These are phyloP conservation scores for Aselliscus stoliczkanus DNA, from an alignment of 2,797 vertebrate species.

Conservation along the genomic window DNA sequence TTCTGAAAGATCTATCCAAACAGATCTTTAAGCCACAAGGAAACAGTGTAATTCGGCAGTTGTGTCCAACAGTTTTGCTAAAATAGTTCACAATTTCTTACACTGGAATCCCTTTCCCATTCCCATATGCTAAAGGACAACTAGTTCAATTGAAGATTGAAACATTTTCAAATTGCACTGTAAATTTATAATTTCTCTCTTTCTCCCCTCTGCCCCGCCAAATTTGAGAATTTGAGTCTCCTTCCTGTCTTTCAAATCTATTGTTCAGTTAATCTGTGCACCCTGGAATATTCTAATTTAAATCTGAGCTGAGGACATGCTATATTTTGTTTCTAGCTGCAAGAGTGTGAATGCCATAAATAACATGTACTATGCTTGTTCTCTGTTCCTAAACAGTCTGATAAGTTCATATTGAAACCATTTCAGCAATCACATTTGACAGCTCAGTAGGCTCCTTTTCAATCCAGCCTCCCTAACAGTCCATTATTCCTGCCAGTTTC, in stretches of 20 bases:
- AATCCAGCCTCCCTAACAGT: slow-evolving; percentile 53
- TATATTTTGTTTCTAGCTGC: slow-evolving; percentile 67
- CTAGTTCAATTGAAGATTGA: slow-evolving; percentile 24
- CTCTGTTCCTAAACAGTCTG: slow-evolving; percentile 67
- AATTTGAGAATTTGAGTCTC: background rate
- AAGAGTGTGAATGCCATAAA: slow-evolving; percentile 62
- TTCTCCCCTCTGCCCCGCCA: background rate
- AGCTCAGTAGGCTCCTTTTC: slow-evolving; percentile 59
- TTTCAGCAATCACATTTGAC: slow-evolving; percentile 44
- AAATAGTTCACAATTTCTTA: slow-evolving; percentile 35
- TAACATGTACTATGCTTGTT: slow-evolving; percentile 56
- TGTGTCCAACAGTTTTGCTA: slow-evolving; percentile 28
- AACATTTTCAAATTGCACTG: slow-evolving; percentile 40
- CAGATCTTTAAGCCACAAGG: slow-evolving; percentile 4
- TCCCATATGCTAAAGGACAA: slow-evolving; percentile 41
- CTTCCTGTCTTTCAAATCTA: slow-evolving; percentile 47
- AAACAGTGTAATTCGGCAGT: slow-evolving; percentile 24
- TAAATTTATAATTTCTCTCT: background rate
- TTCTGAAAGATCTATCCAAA: slow-evolving; percentile 24
- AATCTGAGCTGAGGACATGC: slow-evolving; percentile 56
- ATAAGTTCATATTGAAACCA: slow-evolving; percentile 71
- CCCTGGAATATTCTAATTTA: slow-evolving; percentile 20
- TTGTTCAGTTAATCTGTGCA: slow-evolving; percentile 64
- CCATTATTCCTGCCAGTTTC: slow-evolving; percentile 46
- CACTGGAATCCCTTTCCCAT: slow-evolving; percentile 34